These are phyloP conservation scores for Callosobruchus maculatus DNA, from an alignment of 2,888 invertebrate species.

Conservation along the genomic window DNA sequence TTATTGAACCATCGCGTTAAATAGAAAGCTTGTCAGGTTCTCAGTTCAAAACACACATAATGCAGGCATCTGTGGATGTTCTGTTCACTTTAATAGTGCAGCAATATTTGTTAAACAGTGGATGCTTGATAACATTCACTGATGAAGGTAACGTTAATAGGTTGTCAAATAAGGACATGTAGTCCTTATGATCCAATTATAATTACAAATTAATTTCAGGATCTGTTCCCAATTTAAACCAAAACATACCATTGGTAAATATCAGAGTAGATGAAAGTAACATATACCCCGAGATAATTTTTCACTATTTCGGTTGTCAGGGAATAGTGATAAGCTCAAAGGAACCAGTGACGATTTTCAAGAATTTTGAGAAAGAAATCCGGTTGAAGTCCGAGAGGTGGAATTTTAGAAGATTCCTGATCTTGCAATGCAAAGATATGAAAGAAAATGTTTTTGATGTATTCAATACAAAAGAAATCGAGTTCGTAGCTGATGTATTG, in stretches of 20 bases:
- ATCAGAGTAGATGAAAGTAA: constrained; percentile 6
- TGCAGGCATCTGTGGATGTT: not conserved
- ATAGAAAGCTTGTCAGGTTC: not conserved
- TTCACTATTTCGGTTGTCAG: constrained; percentile 32
- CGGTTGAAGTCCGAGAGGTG: constrained; percentile 21
- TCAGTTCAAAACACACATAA: not conserved
- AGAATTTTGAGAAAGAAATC: constrained; percentile 26
- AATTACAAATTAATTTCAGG: not conserved
- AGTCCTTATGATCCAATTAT: not conserved
- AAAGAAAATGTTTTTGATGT: constrained; percentile 18
- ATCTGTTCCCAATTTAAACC: not conserved
- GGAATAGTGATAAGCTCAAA: constrained; percentile 25
- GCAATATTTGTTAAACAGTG: not conserved
- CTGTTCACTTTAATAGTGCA: not conserved
- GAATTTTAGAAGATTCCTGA: constrained; percentile 25
- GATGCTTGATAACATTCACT: not conserved
- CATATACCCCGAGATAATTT: constrained; percentile 17
- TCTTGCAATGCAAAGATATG: constrained; percentile 15
- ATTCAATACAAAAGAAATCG: constrained; percentile 20
- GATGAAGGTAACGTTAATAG: not conserved
- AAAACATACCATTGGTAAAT: not conserved
- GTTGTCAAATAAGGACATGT: too few species aligned
- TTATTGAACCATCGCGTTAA: not conserved
- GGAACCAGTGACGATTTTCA: constrained; percentile 21
- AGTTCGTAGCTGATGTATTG: constrained; percentile 27